Percentiles rank a stretch among this genome's conserved stretches.
Conservation (phyloP, 1,140 invertebrate genomes). For the Papilio aristodemus region DNA sequence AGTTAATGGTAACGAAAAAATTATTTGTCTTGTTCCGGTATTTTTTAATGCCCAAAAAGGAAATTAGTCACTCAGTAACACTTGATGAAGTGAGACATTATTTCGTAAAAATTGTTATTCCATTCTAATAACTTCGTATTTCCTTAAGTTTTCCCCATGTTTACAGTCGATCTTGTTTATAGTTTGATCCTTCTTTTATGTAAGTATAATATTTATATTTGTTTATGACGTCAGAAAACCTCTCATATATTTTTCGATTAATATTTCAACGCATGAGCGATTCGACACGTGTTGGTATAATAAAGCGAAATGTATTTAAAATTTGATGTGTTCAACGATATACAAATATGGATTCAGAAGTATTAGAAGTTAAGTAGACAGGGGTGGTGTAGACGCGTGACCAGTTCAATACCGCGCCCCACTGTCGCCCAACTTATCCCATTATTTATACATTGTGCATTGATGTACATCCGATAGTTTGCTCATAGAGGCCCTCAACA, state of each 20-base stretch:
- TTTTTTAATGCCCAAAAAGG: not conserved
- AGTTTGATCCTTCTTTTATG: not conserved
- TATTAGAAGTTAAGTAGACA: conserved; percentile 36
- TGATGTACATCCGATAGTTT: conserved; percentile 37
- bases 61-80: too few relatives aligned
- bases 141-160: not conserved
- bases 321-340: conserved; percentile 40
- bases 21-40: not conserved
- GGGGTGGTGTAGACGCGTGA: conserved; percentile 39
- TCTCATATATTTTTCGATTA: not conserved
- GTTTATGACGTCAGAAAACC: not conserved
- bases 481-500: conserved; percentile 11
- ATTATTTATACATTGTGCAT: conserved; percentile 39
- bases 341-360: conserved; percentile 46
- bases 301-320: not conserved
- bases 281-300: not conserved
- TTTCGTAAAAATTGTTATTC: too few relatives aligned
- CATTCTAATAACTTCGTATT: too few relatives aligned
- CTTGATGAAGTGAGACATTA: too few relatives aligned
- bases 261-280: not conserved
- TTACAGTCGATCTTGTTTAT: not conserved
- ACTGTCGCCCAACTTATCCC: conserved; percentile 52
- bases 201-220: not conserved
- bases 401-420: conserved; percentile 38
- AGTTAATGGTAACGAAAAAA: conserved; percentile 7